phyloP scores from a whole-genome alignment of 1,140 invertebrate species.

The Nilaparvata lugens region DNA sequence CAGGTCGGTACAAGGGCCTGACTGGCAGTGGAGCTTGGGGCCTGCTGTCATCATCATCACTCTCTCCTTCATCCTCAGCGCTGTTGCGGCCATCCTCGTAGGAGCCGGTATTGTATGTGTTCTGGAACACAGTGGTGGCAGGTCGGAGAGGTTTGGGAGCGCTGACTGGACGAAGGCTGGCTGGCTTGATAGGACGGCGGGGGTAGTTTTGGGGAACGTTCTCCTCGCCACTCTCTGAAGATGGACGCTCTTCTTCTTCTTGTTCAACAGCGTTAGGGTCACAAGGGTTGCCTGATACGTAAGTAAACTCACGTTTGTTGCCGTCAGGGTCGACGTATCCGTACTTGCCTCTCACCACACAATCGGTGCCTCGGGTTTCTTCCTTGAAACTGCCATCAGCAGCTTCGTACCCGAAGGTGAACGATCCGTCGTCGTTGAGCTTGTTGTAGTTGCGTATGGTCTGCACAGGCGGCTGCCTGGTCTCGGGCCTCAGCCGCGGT shows the following conservation, averaged over 20 bases:
- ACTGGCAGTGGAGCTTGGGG: conserved; percentile 40
- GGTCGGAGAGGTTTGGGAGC: conserved; percentile 26
- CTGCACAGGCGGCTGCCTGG: conserved; percentile 60
- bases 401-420: conserved; percentile 80
- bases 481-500: conserved; percentile 31
- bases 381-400: conserved; percentile 86
- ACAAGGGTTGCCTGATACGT: conserved; percentile 84
- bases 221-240: conserved; percentile 27
- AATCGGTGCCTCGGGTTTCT: conserved; percentile 75
- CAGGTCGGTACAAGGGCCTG: conserved; percentile 33
- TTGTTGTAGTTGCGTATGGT: conserved; percentile 73
- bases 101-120: conserved; percentile 29
- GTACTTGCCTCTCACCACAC: conserved; percentile 79
- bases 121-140: conserved; percentile 32
- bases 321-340: conserved; percentile 83
- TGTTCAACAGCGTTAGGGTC: conserved; percentile 68
- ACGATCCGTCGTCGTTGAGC: conserved; percentile 74
- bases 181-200: conserved; percentile 22
- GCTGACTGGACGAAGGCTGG: conserved; percentile 6
- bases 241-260: conserved; percentile 47
- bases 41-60: conserved; percentile 52
- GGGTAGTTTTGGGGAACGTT: conserved; percentile 30
- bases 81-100: conserved; percentile 15
- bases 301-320: conserved; percentile 77
- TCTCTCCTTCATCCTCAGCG: conserved; percentile 43